Conservation (phyloP, 2,797 vertebrate genomes). For the Gouania willdenowi region DNA sequence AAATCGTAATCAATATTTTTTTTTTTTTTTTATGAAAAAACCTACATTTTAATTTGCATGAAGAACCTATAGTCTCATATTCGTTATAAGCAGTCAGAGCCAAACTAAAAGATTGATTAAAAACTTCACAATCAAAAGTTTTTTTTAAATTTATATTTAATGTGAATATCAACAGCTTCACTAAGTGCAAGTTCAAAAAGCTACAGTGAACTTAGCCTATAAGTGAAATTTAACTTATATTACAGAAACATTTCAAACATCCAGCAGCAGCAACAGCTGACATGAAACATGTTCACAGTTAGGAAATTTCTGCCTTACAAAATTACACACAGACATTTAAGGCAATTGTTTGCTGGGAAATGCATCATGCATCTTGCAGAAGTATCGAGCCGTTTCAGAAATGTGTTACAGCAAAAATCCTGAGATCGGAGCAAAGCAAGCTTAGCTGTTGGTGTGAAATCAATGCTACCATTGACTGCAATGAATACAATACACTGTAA, state of each 20-base stretch:
- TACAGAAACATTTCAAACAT: conserved; percentile 1
- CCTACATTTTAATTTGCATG: too few relatives aligned
- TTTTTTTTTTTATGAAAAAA: too few relatives aligned
- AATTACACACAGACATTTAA: conserved; percentile 52
- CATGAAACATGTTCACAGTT: conserved; percentile 13
- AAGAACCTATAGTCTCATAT: too few relatives aligned
- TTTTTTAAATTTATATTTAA: conserved; percentile 15
- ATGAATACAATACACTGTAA: too few relatives aligned
- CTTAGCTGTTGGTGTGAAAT: conserved; percentile 1
- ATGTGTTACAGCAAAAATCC: conserved; percentile 24
- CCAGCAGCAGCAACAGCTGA: conserved; percentile 12
- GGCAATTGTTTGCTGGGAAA: conserved; percentile 43
- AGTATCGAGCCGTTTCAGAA: neutral
- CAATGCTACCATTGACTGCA: too few relatives aligned
- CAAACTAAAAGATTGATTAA: too few relatives aligned
- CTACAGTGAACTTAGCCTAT: conserved; percentile 16
- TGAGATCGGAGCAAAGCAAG: conserved; percentile 28
- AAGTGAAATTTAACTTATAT: conserved; percentile 11
- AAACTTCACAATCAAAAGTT: neutral
- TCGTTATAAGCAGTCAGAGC: too few relatives aligned
- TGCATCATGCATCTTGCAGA: conserved; percentile 5
- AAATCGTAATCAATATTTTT: too few relatives aligned
- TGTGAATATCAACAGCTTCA: conserved; percentile 25
- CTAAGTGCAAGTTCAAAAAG: conserved; percentile 4
- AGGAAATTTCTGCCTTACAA: conserved; percentile 31